A percentile compares a stretch with the other conserved stretches of the same genome.
Evolutionary conservation across 1,140 invertebrate genomes (phyloP).

Genomic region (Drosophila parabipectinata): DNA sequence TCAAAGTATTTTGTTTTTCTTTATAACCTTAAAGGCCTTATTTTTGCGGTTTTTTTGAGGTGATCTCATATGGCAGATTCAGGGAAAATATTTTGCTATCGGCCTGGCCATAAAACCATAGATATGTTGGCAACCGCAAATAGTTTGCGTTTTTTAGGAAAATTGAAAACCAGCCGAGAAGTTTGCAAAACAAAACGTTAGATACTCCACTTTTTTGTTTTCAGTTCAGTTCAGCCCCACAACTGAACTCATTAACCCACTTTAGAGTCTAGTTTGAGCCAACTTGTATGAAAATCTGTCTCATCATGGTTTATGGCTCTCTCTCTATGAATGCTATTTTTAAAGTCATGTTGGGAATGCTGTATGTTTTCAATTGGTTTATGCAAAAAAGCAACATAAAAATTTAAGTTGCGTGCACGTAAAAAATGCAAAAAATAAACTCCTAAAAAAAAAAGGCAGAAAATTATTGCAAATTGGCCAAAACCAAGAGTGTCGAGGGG

Average conservation of each 20-base stretch:
- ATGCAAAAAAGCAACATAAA: slow-evolving; percentile 24
- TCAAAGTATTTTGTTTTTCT: slow-evolving; percentile 27
- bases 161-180: slow-evolving; percentile 48
- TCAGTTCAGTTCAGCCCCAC: slow-evolving; percentile 15
- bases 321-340: slow-evolving; percentile 38
- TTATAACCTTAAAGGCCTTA: slow-evolving; percentile 2
- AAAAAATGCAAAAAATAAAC: slow-evolving; percentile 32
- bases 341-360: slow-evolving; percentile 14
- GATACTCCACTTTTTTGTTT: slow-evolving; percentile 26
- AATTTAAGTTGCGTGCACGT: slow-evolving; percentile 36
- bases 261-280: slow-evolving; percentile 48
- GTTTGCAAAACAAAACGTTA: slow-evolving; percentile 30
- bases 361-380: slow-evolving; percentile 37
- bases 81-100: slow-evolving; percentile 30
- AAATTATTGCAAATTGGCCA: slow-evolving; percentile 54
- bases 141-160: slow-evolving; percentile 38
- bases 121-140: slow-evolving; percentile 46
- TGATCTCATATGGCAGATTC: slow-evolving; percentile 41
- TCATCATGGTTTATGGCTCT: slow-evolving; percentile 65
- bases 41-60: slow-evolving; percentile 34
- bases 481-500: slow-evolving; percentile 37
- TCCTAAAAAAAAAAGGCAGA: slow-evolving; percentile 14
- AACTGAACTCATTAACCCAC: slow-evolving; percentile 75
- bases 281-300: slow-evolving; percentile 45
- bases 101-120: slow-evolving; percentile 6